phyloP scores from a whole-genome alignment of 2,113 vertebrate species.

The Lynx canadensis region DNA sequence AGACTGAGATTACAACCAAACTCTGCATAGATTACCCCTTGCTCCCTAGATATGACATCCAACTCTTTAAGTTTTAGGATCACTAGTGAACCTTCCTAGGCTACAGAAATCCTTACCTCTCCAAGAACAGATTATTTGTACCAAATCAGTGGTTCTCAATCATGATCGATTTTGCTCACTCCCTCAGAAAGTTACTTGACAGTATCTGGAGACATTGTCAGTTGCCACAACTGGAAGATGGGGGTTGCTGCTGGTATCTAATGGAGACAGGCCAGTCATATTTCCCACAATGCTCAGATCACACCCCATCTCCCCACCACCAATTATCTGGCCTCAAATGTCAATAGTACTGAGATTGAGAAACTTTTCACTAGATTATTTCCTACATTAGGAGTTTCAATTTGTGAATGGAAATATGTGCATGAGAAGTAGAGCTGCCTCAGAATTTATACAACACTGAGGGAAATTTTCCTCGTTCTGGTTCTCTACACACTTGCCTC shows the following conservation, averaged over 20 bases:
- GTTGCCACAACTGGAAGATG: background rate
- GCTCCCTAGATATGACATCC: accelerated
- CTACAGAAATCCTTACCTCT: background rate
- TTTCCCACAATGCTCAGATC: background rate
- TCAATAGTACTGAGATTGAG: background rate
- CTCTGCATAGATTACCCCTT: background rate
- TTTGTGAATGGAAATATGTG: background rate
- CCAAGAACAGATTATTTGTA: background rate
- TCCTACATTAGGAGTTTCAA: background rate
- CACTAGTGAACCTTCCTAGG: background rate
- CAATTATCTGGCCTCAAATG: background rate
- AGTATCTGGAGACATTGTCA: background rate
- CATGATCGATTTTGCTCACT: background rate
- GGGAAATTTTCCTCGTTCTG: background rate
- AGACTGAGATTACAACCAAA: background rate
- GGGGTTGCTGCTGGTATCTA: background rate
- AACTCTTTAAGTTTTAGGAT: background rate
- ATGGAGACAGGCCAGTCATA: accelerated
- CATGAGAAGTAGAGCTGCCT: background rate
- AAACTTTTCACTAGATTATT: background rate
- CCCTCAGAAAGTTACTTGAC: background rate
- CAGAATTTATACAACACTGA: background rate
- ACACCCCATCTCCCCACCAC: accelerated
- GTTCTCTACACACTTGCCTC: constrained; percentile 51
- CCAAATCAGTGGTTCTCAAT: background rate